These are phyloP conservation scores for Pangasius djambal DNA, from an alignment of 2,797 vertebrate genomes.

Conservation along the genomic window DNA sequence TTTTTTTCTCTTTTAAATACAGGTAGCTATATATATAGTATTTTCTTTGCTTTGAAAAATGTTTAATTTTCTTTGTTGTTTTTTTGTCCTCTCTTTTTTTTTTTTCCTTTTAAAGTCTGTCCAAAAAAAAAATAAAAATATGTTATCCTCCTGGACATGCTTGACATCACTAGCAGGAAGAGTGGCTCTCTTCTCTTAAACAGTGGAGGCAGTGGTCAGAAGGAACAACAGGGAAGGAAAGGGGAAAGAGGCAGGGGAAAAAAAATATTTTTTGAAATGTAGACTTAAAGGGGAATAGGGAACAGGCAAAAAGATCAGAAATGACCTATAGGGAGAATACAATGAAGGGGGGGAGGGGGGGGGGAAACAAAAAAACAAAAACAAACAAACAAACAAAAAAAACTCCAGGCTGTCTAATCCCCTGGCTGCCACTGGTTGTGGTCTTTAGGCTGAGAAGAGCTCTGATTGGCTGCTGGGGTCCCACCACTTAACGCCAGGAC, in stretches of 20 bases:
- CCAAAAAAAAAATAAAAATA: constrained; percentile 55
- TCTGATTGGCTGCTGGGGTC: constrained; percentile 40
- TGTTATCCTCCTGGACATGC: constrained; percentile 27
- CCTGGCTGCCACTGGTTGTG: constrained; percentile 63
- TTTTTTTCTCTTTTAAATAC: constrained; percentile 75
- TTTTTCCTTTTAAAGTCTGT: constrained; percentile 65
- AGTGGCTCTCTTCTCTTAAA: constrained; percentile 33
- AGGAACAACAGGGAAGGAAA: constrained; percentile 24
- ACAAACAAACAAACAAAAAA: neutral
- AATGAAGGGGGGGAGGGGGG: neutral
- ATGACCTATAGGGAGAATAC: constrained; percentile 40
- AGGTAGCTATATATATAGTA: constrained; percentile 69
- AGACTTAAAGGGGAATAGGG: constrained; percentile 9
- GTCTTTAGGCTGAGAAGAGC: constrained; percentile 57
- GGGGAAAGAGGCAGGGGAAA: constrained; percentile 59
- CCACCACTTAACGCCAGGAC: constrained; percentile 74
- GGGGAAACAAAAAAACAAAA: neutral
- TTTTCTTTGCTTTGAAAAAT: constrained; percentile 75
- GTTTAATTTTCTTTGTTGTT: constrained; percentile 57
- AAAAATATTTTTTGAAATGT: constrained; percentile 24
- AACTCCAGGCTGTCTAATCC: constrained; percentile 43
- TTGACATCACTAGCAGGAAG: constrained; percentile 46
- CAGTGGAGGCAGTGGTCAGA: constrained; percentile 40
- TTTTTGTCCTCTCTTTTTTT: constrained; percentile 64
- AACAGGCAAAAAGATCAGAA: constrained; percentile 62